These are phyloP conservation scores for Chelonia mydas DNA, from an alignment of 2,797 vertebrate species.

Conservation along the genomic window DNA sequence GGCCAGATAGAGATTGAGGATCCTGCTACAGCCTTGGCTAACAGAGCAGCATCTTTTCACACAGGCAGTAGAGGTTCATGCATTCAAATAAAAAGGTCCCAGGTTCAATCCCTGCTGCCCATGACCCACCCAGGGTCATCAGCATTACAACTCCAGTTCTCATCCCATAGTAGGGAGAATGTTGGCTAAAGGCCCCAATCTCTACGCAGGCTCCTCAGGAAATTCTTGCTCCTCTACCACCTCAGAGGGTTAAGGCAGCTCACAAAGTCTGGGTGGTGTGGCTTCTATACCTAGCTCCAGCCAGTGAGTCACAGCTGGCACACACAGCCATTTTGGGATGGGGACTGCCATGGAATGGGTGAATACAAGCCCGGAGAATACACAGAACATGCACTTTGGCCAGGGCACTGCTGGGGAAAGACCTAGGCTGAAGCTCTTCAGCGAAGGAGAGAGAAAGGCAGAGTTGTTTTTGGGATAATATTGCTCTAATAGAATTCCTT, in stretches of 20 bases:
- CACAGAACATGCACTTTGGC: too few species aligned
- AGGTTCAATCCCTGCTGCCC: too few species aligned
- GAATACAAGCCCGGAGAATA: neutral
- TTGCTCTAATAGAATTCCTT: neutral
- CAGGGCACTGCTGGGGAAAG: neutral
- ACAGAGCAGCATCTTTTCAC: too few species aligned
- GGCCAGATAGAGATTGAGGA: too few species aligned
- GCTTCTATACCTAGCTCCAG: neutral
- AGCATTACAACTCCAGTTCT: too few species aligned
- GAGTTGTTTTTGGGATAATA: neutral
- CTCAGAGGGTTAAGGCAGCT: neutral
- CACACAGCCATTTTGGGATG: neutral
- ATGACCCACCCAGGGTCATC: too few species aligned
- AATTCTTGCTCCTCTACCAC: neutral
- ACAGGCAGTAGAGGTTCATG: too few species aligned
- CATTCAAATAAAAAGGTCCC: too few species aligned
- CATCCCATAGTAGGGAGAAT: too few species aligned
- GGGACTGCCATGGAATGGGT: neutral
- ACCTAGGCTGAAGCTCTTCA: neutral
- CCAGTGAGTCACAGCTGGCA: neutral
- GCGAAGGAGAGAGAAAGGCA: neutral
- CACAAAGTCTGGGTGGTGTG: neutral
- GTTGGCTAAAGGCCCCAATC: neutral
- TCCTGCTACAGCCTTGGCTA: too few species aligned
- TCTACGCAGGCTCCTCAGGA: neutral